These are phyloP conservation scores for Aepyceros melampus DNA, from an alignment of 2,113 vertebrate genomes.

Conservation along the genomic window DNA sequence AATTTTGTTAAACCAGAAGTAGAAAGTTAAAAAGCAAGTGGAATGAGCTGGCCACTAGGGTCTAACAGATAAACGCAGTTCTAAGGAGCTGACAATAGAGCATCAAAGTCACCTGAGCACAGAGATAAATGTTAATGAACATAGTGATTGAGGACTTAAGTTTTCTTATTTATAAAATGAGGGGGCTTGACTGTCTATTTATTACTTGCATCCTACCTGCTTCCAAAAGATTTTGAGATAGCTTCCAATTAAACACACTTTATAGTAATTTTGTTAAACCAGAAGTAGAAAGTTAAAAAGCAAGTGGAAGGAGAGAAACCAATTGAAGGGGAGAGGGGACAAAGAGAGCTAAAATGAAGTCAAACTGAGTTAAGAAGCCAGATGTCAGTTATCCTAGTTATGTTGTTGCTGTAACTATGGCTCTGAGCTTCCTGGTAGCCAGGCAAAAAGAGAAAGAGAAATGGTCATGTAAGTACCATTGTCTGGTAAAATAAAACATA, in stretches of 20 bases:
- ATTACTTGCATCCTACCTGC: background rate
- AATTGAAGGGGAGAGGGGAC: background rate
- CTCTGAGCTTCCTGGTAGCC: background rate
- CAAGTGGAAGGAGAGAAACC: background rate
- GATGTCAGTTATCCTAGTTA: background rate
- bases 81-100: background rate
- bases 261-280: constrained; percentile 13
- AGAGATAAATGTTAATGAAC: background rate
- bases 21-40: too few species aligned
- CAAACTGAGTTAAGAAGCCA: background rate
- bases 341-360: background rate
- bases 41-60: background rate
- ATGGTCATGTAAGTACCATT: background rate
- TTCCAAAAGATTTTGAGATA: constrained; percentile 13
- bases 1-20: too few species aligned
- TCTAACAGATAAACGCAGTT: background rate
- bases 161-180: background rate
- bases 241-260: background rate
- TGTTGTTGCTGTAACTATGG: background rate
- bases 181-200: background rate
- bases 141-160: background rate
- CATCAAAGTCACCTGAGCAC: background rate
- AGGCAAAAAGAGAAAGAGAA: background rate
- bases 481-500: background rate
- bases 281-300: constrained; percentile 1